These are phyloP conservation scores for Elysia crispata DNA, from an alignment of 2,888 invertebrate species.

Conservation along the genomic window DNA sequence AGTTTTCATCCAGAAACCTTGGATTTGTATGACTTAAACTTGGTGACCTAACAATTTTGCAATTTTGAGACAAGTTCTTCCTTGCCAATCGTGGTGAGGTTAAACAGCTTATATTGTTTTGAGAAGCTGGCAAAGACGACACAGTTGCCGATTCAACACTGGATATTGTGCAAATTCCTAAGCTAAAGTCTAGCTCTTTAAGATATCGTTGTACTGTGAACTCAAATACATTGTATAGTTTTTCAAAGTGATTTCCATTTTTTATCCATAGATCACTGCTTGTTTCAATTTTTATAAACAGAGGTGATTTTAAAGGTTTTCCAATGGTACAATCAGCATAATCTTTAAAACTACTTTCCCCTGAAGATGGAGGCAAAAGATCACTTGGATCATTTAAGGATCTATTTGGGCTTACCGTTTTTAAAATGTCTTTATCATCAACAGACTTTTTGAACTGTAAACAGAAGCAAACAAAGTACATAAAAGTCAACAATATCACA, in stretches of 20 bases:
- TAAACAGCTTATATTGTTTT: slow-evolving; percentile 37
- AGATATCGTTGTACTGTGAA: slow-evolving; percentile 24
- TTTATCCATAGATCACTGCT: background rate
- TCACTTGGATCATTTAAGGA: too few species aligned
- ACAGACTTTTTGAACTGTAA: background rate
- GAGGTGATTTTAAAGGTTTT: background rate
- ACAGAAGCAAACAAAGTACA: background rate
- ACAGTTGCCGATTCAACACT: background rate
- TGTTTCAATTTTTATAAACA: slow-evolving; percentile 1
- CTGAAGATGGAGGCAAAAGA: too few species aligned
- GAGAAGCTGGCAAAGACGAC: slow-evolving; percentile 33
- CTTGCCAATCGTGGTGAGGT: slow-evolving; percentile 51
- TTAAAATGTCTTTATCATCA: background rate
- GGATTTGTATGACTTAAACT: slow-evolving; percentile 41
- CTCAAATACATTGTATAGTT: background rate
- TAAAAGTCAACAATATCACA: background rate
- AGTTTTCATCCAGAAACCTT: slow-evolving; percentile 38
- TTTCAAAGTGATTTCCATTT: background rate
- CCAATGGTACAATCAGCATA: background rate
- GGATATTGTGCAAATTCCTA: slow-evolving; percentile 42
- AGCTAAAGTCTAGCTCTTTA: slow-evolving; percentile 60
- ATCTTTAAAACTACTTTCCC: background rate
- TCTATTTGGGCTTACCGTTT: background rate
- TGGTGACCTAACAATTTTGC: slow-evolving; percentile 57
- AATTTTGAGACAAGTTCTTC: slow-evolving; percentile 46